Conservation (phyloP, 1,140 invertebrate species). For the Araneus ventricosus region DNA sequence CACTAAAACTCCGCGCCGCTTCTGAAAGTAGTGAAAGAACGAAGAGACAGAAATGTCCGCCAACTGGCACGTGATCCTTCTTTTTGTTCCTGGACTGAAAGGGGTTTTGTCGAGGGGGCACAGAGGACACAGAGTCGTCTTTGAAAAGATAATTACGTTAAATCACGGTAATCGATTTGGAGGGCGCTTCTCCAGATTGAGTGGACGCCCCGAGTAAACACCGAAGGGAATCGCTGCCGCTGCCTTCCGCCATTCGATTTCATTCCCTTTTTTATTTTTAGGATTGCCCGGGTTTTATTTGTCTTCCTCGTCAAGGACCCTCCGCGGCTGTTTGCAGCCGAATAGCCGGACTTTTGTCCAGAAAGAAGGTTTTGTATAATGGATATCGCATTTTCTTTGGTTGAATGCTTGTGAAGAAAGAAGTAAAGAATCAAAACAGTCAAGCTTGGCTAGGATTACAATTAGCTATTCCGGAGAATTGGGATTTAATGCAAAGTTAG, state of each 20-base stretch:
- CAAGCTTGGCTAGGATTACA: no score
- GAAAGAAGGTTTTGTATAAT: no score
- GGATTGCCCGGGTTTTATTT: neutral
- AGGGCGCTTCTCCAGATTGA: conserved; percentile 59
- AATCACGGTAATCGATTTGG: conserved; percentile 71
- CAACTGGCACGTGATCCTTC: neutral
- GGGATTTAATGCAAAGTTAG: no score
- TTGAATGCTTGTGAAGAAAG: no score
- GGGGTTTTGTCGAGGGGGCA: conserved; percentile 22
- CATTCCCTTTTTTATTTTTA: neutral
- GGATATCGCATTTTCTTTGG: no score
- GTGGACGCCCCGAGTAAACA: conserved; percentile 55
- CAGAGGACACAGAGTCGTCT: neutral
- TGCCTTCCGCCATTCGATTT: neutral
- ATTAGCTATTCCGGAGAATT: no score
- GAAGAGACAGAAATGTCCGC: neutral
- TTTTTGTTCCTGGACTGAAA: conserved; percentile 15
- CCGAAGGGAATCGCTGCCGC: neutral
- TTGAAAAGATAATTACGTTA: conserved; percentile 67
- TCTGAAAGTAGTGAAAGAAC: no score
- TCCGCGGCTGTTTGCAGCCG: neutral
- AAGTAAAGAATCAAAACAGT: no score
- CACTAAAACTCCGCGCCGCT: no score
- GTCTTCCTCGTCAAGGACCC: neutral
- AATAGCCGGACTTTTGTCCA: neutral